Base-by-base conservation (phyloP, 1,140 invertebrate species). In the Drosophila repleta region DNA sequence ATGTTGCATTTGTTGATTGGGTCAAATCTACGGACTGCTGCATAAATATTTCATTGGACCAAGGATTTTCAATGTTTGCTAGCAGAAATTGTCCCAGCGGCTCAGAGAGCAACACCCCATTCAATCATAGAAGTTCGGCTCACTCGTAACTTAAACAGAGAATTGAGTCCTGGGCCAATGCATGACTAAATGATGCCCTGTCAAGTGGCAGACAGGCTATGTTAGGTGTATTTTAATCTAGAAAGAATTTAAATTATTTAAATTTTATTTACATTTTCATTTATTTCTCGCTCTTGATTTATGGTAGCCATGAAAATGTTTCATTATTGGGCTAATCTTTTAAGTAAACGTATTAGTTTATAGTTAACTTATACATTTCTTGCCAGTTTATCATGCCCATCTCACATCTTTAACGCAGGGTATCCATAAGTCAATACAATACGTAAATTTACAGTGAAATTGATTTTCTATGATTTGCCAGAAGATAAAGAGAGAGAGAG, bases 391-490 rank as follows among this genome's bases (percentile, higher is more conserved):
- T 46, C 11, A 37, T n/a, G 10, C 13, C 35, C 20, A n/a, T 39
- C 15, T 7, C 3, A 17, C 21, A 32, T 3, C 11, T 20, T 10
- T 21, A 15, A 8, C 45, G n/a, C 49, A 55, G 70, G 65, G 64
- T 67, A 61, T 61, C 18, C 4, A 45, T 41, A 46, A 17, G 26
- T 48, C 58, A 61, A 68, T 56, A 55, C 26, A 39, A 73, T 51
- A 62, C 55, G 29, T 46, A 61, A 68, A 61, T 73, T 61, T 39
- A 55, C 46, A 61, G 48, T 10, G 46, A 73, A 73, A 73, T 73
- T 61, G 70, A 73, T 68, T 73, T 60, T 73, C 39, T 35, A 68
- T 68, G 64, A 72, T 72, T 72, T 72, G 21, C 46, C 37, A 57
- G 39, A 20, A 41, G 45, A 35, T 1, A 15, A 4, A 20, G 8